Evolutionary conservation across 2,888 invertebrate species (phyloP), one percentile per base, ranked within the genome.

Genomic region (Sesamia inferens): DNA sequence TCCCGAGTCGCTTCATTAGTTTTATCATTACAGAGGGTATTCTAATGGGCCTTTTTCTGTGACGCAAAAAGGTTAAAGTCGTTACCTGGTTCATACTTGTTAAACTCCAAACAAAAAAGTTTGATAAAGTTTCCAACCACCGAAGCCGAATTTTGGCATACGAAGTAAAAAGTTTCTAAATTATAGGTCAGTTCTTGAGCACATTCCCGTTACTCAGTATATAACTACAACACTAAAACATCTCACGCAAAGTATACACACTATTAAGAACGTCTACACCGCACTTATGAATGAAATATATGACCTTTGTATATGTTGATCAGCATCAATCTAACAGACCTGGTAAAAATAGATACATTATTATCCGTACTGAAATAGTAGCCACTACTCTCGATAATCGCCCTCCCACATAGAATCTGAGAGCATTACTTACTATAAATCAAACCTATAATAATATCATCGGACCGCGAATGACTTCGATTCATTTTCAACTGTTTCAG

Each of bases 391-490:
- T 85, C 86, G 89, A 94, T 94, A 92, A 94, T 93, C 91, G 93
- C 90, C 90, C 92, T 88, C 91, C 91, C 91, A 92, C 93, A 89
- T 91, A 83, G 92, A 88, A 92, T 92, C 90, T 84, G 87, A 90
- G 92, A 93, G 90, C 90, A 88, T 88, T 88, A 88, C 89, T 88
- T 88, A 88, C 89, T 89, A 93, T 95, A 95, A 94, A 95, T 95
- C 94, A 93, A 87, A 92, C 74, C 86, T 87, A 92, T 92, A 94
- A 93, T 93, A 93, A 92, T 93, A 94, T 93, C 94, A 92, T 93
- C 93, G 93, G 90, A 87, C 90, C 85, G 90, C 85, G 76, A 90
- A 91, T 88, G 82, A 88, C 86, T 89, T 86, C 83, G 79, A 89
- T 88, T 79, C 63, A 75, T 85, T 83, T 85, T 86, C 85, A 70